Base-by-base conservation (phyloP, 2,797 vertebrate species). In the Rousettus madagascariensis region DNA sequence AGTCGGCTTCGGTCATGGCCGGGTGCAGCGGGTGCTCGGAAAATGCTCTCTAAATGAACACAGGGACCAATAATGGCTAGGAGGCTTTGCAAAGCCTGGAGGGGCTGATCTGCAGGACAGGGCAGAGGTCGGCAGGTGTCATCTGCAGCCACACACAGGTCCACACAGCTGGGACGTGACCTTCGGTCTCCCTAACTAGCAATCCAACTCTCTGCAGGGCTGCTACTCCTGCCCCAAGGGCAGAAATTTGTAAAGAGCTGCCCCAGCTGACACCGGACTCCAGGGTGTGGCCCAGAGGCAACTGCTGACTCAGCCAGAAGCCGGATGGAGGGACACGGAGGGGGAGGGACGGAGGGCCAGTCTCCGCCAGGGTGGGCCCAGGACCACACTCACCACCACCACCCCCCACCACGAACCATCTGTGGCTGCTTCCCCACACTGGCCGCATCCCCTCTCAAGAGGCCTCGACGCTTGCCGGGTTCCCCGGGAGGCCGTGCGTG, bases 111-210 rank as follows among this genome's bases (percentile, higher is more conserved):
- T 53, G 90, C 36, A 43, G 93, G 89, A 65, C 9, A 0, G 69
- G 80, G 65, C 85, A 63, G 94, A 96, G 93, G 96, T 82, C 78
- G 55, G 94, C 43, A 8, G 0, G 65, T 11, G 80, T 36, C 5
- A 2, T 8, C 75, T 26, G 22, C 16, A 38, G 72, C 26, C 8
- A 33, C 30, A 43, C 8, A 33, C 28, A 43, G 75, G 36, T 5
- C 22, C 43, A n/a, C 19, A 4, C 4, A 7, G 28, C 38, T 10
- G 24, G 0, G 17, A 20, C 83, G 3, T 5, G 66, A 89, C 55
- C 51, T 28, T 11, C n/a, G 8, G 46, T 65, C 90, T 17, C 11
- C 84, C 19, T 15, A 57, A 49, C 28, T 17, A 33, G 16, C 33
- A 19, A 5, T 22, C n/a, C 57, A 72, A 15, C 51, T 46, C 28